Base-by-base conservation (phyloP, 2,113 vertebrate genomes). In the Lynx canadensis region DNA sequence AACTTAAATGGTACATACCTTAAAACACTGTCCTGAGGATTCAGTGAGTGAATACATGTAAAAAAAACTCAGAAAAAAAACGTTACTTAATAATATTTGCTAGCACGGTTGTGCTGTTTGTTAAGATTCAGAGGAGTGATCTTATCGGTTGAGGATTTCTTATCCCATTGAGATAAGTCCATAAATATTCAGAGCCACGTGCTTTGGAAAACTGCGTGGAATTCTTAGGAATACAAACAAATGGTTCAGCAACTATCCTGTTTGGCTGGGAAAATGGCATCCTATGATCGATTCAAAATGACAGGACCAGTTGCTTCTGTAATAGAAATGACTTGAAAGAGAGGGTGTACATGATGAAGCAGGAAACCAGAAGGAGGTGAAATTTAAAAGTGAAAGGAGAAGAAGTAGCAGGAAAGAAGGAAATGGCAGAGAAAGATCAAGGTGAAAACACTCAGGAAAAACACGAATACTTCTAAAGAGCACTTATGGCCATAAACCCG, bases 321-420 rank as follows among this genome's bases (percentile, higher is more conserved):
- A 15, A 15, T 7, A 87, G n/a, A 83, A 92, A 69, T 52, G 5
- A 14, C 16, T 79, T 87, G n/a, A 79, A 45, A 25, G 8, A 57
- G 14, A 74, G 52, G 33, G 41, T 38, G 41, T 38, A 19, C 1
- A 9, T 55, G 15, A 29, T 2, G 8, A 33, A 63, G 25, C 29
- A 23, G 36, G 41, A 13, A 60, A 27, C 21, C 16, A 66, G 9
- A 3, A 3, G 13, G 5, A 15, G 6, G 0, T 18, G 15, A 15
- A 27, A 21, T 41, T 69, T 68, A 12, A 63, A 50, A 52, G 18
- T 38, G 66, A 81, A 71, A 7, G 3, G 6, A 52, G 1, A 27
- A 68, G 29, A 88, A 66, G 78, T 7, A 23, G 21, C 23, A 57
- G 13, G 36, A 68, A 79, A 29, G 50, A 48, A 19, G 21, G 45